Conservation (phyloP, 2,113 vertebrate species). For the Mola mola region DNA sequence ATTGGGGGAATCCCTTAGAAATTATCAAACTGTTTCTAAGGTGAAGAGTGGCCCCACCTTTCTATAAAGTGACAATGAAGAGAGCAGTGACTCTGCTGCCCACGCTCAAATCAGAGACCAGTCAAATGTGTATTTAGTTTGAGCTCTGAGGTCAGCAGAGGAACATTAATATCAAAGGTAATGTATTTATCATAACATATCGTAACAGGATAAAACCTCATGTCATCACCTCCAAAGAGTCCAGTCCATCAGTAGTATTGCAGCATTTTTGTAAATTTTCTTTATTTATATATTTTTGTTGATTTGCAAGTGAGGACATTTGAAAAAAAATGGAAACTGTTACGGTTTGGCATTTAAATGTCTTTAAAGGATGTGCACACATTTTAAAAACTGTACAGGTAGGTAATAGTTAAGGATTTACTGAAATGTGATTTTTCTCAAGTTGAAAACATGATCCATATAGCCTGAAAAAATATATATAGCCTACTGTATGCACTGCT, state of each 20-base stretch:
- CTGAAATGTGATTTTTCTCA: neutral
- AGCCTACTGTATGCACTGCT: neutral
- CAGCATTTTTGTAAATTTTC: no score
- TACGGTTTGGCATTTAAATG: no score
- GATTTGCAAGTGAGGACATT: no score
- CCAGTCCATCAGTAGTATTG: no score
- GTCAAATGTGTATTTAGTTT: neutral
- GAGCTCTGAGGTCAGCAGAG: neutral
- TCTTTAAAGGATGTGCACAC: no score
- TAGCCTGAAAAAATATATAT: neutral
- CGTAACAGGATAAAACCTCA: no score
- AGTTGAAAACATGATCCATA: neutral
- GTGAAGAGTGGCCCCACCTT: conserved; percentile 55
- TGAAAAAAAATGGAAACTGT: no score
- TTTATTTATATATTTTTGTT: no score
- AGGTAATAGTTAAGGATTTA: neutral
- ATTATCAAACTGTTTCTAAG: conserved; percentile 72
- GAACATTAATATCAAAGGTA: neutral
- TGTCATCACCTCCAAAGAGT: no score
- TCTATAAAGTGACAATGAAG: conserved; percentile 26
- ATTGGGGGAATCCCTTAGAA: conserved; percentile 72
- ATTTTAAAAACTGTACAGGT: no score
- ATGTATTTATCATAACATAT: neutral
- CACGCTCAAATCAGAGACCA: conserved; percentile 6
- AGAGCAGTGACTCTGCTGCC: conserved; percentile 21